Base-by-base conservation (phyloP, 2,113 vertebrate species). In the Hippocampus zosterae region DNA sequence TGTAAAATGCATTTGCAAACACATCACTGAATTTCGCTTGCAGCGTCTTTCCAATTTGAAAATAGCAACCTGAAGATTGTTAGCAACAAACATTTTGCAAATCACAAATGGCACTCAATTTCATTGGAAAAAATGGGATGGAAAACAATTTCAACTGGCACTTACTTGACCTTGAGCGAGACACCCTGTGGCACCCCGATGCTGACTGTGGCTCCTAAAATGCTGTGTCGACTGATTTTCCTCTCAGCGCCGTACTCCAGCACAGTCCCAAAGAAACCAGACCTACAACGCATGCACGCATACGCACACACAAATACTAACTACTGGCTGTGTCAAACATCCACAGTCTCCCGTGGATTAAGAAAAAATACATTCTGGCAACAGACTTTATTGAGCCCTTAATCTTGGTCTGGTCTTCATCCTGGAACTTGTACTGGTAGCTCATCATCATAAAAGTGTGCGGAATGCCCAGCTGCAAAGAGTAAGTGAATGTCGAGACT, bases 371-470 rank as follows among this genome's bases (percentile, higher is more conserved):
- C 0, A 12, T 16, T 53, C 44, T 65, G 74, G 65, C 46, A 55
- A 76, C 91, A 82, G 93, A 99, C 97, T 98, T 99, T 68, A 99
- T 86, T 72, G 96, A 98, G 41, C 96, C 96, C 84, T 97, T 99
- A 68, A 98, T 91, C 60, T 95, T 93, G 0, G 97, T 99, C 92
- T 98, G 95, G 80, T 98, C 96, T 0, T 99, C 97, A 57, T 98
- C 94, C 88, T 99, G 96, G 90, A 98, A 98, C 87, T 98, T 98
- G 90, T 98, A 96, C 84, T 99, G 97, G 70, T 98, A 98, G 88
- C 97, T 98, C 92, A 98, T 92, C 92, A 98, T 95, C 78, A 94
- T 80, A 66, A 98, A 99, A 62, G 95, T 95, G 84, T 98, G 95
- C 29, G 96, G 97, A 80, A 99, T 94, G 72, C 97, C 97, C 65